Percentiles rank a stretch among this genome's conserved stretches.
These are phyloP conservation scores for Drosophila histrio DNA, from an alignment of 2,888 invertebrate species.

Conservation along the genomic window DNA sequence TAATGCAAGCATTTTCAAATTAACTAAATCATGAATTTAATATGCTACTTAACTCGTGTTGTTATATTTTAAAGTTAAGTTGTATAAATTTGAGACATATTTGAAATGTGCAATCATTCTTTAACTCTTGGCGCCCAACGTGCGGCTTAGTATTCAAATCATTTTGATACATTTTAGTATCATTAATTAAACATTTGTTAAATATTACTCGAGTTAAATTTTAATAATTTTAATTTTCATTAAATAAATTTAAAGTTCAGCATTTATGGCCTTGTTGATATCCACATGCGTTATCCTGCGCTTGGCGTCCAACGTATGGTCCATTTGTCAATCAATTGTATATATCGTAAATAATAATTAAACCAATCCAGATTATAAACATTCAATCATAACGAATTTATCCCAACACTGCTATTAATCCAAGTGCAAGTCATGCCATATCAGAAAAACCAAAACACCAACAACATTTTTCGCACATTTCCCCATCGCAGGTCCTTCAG, in stretches of 20 bases:
- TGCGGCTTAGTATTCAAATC: background rate
- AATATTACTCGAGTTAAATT: background rate
- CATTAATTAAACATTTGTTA: background rate
- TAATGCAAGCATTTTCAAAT: no score
- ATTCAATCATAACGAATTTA: conserved; percentile 9
- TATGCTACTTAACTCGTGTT: no score
- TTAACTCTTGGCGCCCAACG: background rate
- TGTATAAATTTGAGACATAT: background rate
- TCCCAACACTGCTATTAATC: conserved; percentile 22
- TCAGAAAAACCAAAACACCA: conserved; percentile 56
- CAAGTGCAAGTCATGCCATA: conserved; percentile 30
- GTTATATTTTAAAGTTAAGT: background rate
- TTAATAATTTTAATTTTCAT: no score
- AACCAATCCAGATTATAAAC: background rate
- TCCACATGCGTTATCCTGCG: no score
- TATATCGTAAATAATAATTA: background rate
- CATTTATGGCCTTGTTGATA: no score
- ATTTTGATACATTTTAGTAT: no score
- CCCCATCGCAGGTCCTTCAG: conserved; percentile 44
- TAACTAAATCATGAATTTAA: no score
- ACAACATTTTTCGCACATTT: conserved; percentile 77
- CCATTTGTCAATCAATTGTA: background rate
- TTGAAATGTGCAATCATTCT: background rate
- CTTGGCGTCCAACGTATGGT: background rate
- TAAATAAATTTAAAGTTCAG: no score